Base-by-base conservation (phyloP, 2,888 invertebrate genomes). In the Cerastis rubricosa region DNA sequence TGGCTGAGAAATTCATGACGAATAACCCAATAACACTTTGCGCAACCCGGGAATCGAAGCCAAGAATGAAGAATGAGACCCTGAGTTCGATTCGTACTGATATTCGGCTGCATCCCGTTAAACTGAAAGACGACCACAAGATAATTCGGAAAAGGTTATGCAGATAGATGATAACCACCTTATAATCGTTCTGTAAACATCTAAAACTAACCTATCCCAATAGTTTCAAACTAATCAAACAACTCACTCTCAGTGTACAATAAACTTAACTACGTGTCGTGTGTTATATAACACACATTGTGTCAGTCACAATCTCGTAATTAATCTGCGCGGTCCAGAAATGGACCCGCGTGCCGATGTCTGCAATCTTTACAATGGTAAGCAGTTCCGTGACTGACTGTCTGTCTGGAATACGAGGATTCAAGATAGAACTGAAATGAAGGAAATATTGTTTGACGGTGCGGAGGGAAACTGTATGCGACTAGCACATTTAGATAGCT, bases 271-370 rank as follows among this genome's bases (percentile, higher is more conserved):
- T 74, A 76, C 66, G 85, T 90, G 90, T 90, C 88, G 90, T 89
- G 85, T 84, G 83, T 94, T 92, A 91, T 89, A 91, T 93, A 93
- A 93, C 84, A 84, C 80, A 75, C 73, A 91, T 94, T 94, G 93
- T 93, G 92, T 91, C 91, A 91, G 89, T 91, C 89, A 92, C 91
- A 92, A 94, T 95, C 93, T 89, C 80, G 88, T 93, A 94, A 95
- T 95, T 95, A 95, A 95, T 95, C 94, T 93, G 83, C 25, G 12
- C 43, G 63, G 73, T 71, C 57, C 90, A 91, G 90, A 91, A 89
- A 92, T 90, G 81, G 87, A 85, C 87, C 85, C 84, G 78, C 83
- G 85, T 77, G 71, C 83, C 75, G 67, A 76, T 74, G 85, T 76
- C 51, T 64, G 70, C 71, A 81, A 81, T 77, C 72, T 73, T 84